phyloP scores from a whole-genome alignment of 2,797 vertebrate genomes.

The Scomberomorus guttatus region DNA sequence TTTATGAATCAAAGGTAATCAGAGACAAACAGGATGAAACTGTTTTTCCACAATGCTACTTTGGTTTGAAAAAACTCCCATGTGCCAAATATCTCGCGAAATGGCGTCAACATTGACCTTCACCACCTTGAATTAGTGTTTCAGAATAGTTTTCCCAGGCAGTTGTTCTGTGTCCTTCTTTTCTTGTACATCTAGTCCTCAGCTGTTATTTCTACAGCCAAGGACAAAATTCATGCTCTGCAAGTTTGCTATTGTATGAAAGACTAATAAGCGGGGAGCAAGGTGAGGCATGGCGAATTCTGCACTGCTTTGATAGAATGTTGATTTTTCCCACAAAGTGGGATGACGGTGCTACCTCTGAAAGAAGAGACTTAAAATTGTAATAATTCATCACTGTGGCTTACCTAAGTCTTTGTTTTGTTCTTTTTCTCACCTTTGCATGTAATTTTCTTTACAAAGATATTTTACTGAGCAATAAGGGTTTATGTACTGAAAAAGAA shows the following conservation, averaged over 20 bases:
- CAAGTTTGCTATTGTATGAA: conserved; percentile 26
- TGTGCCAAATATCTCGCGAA: not conserved
- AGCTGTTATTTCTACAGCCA: conserved; percentile 44
- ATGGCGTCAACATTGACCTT: conserved; percentile 20
- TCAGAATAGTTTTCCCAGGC: conserved; percentile 11
- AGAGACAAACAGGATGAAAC: not conserved
- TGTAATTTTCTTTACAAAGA: not conserved
- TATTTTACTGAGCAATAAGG: not conserved
- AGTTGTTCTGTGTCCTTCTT: conserved; percentile 44
- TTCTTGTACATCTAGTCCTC: conserved; percentile 47
- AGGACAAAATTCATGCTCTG: conserved; percentile 39
- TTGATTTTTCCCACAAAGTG: conserved; percentile 1
- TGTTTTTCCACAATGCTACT: not conserved
- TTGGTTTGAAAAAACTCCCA: not conserved
- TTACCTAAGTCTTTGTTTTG: not conserved
- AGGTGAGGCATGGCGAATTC: not conserved
- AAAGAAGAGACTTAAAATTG: not conserved
- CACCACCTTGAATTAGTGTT: conserved; percentile 7
- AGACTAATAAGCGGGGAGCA: not conserved
- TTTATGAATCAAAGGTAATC: not conserved
- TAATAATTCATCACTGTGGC: not conserved
- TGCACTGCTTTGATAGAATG: conserved; percentile 10
- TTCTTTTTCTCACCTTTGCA: not conserved
- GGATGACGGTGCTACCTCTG: not conserved
- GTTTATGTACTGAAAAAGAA: not conserved